Evolutionary conservation across 2,113 vertebrate genomes (phyloP).

Genomic region (Ceyx melanurus): DNA sequence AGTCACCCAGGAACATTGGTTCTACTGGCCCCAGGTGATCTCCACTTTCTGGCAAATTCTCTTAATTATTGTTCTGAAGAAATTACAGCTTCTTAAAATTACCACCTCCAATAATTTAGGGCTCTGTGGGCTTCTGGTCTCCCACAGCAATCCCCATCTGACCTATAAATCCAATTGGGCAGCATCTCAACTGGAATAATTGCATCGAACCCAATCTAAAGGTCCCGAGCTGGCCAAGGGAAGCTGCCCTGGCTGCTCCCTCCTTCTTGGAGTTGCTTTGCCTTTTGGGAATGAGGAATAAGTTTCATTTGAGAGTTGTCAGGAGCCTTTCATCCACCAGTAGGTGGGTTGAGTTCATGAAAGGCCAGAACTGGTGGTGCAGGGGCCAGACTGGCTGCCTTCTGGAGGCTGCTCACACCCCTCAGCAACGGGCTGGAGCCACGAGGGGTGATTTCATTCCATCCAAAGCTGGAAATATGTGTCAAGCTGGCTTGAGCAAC

Average conservation of each 20-base stretch:
- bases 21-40: not conserved
- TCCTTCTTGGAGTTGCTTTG: not conserved
- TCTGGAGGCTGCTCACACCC: not conserved
- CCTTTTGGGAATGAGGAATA: not conserved
- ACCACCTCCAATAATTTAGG: not conserved
- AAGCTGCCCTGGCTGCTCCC: not conserved
- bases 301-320: not conserved
- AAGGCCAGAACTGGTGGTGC: not conserved
- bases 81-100: not conserved
- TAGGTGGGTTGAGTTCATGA: not conserved
- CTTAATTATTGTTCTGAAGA: not conserved
- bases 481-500: not conserved
- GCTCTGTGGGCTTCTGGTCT: not conserved
- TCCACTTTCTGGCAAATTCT: not conserved
- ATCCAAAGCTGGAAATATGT: not conserved
- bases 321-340: not conserved
- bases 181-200: constrained; percentile 28
- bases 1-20: no score
- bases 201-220: not conserved
- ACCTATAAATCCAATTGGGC: not conserved
- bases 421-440: not conserved
- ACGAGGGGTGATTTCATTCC: not conserved
- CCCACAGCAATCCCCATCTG: not conserved
- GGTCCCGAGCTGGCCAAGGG: not conserved
- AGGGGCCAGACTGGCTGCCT: not conserved